Conservation (phyloP, 2,797 vertebrate genomes). For the Sebastes steindachneri region DNA sequence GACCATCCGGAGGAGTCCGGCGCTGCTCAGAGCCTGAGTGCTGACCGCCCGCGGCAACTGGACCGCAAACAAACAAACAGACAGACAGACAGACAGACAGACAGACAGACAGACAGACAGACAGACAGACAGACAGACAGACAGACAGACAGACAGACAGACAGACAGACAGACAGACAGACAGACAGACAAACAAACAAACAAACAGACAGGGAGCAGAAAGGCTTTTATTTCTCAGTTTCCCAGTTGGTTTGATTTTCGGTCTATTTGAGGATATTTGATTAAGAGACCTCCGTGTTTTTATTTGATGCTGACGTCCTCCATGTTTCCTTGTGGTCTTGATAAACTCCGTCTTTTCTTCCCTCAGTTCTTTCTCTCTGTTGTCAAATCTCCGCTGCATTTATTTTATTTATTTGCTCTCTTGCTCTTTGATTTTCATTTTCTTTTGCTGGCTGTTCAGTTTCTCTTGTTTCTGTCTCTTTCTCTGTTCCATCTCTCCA, state of each 20-base stretch:
- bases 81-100: not conserved
- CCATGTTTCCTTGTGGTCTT: too few relatives aligned
- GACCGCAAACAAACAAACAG: slow-evolving; percentile 59
- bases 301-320: too few relatives aligned
- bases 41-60: slow-evolving; percentile 97
- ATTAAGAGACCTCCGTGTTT: too few relatives aligned
- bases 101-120: not conserved
- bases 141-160: not conserved
- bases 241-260: too few relatives aligned
- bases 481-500: too few relatives aligned
- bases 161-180: not conserved
- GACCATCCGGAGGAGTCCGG: slow-evolving; percentile 98
- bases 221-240: too few relatives aligned
- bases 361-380: too few relatives aligned
- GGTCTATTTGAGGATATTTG: too few relatives aligned
- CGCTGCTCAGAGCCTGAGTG: slow-evolving; percentile 98
- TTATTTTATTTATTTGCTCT: not conserved
- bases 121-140: slow-evolving; percentile 3
- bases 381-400: too few relatives aligned
- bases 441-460: not conserved
- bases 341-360: too few relatives aligned
- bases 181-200: not conserved
- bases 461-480: not conserved
- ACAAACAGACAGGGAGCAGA: too few relatives aligned
- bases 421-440: not conserved